Evolutionary conservation across 2,797 vertebrate genomes (phyloP), one percentile per base, ranked within the genome.

Genomic region (Mormyrus proboscirostris): DNA sequence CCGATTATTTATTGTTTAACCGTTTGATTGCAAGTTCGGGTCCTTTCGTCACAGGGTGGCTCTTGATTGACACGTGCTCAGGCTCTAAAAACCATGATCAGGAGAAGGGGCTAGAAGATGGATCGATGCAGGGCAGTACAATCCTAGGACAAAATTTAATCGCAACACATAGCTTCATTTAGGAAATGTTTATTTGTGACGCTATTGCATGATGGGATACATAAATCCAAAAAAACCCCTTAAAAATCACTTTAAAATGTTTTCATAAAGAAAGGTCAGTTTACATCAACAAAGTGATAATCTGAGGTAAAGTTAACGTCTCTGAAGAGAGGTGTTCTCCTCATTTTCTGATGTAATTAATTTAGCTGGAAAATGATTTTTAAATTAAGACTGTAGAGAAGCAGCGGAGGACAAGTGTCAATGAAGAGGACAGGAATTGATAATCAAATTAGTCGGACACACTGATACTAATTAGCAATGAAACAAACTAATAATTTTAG

Each of bases 261-360:
- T 95, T 96, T 98, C 96, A 96, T 96, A 95, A 97, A 97, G 97
- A 98, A 98, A 98, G 98, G 96, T 96, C 95, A 96, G 94, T 95
- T 95, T 94, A 97, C 95, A 97, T 97, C 97, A 98, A 97, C 97
- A 98, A 97, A 98, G 96, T 96, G 95, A 97, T 96, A 62, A 97
- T 97, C 96, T 98, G 98, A 98, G 97, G 98, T 99, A 98, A 98
- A 96, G 97, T 97, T 97, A 98, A 98, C 98, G 97, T 94, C 97
- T 96, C 95, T 96, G 96, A 97, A 98, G 96, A 99, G 98, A 98
- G 94, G 95, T 95, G 50, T 94, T 85, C 91, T 92, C 93, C 93
- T 93, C 94, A 62, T 93, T 94, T 94, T 94, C 65, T 76, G 33
- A 79, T 79, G 91, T 94, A 90, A 47, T 73, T 84, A 76, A 76